These are phyloP conservation scores for Prenolepis imparis DNA, from an alignment of 2,888 invertebrate genomes.

Conservation along the genomic window DNA sequence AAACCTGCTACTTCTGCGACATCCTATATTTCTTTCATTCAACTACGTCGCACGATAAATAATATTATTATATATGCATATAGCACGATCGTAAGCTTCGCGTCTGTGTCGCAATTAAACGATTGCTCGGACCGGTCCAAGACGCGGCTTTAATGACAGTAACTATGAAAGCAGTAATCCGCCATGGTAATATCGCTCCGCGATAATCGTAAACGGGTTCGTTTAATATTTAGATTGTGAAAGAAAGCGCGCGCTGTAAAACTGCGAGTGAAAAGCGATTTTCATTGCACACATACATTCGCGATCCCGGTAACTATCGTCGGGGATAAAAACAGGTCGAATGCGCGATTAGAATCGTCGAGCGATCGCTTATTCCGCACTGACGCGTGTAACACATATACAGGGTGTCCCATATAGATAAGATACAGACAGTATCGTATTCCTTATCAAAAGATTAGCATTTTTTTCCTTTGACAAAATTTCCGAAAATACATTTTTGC, in stretches of 20 bases:
- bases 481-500: background rate
- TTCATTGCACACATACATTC: constrained; percentile 26
- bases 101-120: constrained; percentile 40
- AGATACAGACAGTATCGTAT: constrained; percentile 6
- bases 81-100: constrained; percentile 41
- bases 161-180: background rate
- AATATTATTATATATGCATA: constrained; percentile 40
- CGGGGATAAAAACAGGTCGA: constrained; percentile 36
- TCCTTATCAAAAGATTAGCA: background rate
- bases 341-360: constrained; percentile 37
- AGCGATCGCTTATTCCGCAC: constrained; percentile 36
- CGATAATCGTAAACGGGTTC: constrained; percentile 41
- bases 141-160: constrained; percentile 24
- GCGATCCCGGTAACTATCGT: constrained; percentile 37
- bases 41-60: constrained; percentile 51
- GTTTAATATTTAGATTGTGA: constrained; percentile 37
- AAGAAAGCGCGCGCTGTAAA: constrained; percentile 49
- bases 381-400: constrained; percentile 37
- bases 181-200: constrained; percentile 37
- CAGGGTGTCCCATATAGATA: constrained; percentile 6
- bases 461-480: background rate
- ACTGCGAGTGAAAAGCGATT: constrained; percentile 44
- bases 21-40: constrained; percentile 20
- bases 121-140: constrained; percentile 32
- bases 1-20: constrained; percentile 3